Conservation (phyloP, 2,113 vertebrate species). For the Sapayoa aenigma region DNA sequence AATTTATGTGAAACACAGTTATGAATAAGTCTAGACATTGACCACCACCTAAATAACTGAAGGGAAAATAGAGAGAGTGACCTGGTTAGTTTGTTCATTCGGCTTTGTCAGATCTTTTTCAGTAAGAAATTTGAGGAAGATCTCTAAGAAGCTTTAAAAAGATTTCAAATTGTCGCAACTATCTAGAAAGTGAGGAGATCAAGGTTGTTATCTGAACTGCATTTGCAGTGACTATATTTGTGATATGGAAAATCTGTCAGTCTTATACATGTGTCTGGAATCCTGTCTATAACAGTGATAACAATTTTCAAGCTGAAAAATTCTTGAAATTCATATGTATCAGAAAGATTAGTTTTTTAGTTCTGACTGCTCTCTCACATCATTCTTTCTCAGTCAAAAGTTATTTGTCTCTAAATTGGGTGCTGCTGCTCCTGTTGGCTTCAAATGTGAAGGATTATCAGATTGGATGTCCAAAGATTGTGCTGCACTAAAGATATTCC, state of each 20-base stretch:
- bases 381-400: background rate
- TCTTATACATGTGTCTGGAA: background rate
- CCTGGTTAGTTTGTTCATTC: background rate
- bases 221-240: background rate
- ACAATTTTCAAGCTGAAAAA: constrained; percentile 2
- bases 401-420: constrained; percentile 11
- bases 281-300: background rate
- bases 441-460: background rate
- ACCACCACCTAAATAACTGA: background rate
- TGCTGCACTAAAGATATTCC: background rate
- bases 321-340: background rate
- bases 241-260: background rate
- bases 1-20: background rate
- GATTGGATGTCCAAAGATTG: background rate
- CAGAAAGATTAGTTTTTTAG: constrained; percentile 6
- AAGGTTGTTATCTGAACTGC: background rate
- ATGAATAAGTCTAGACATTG: background rate
- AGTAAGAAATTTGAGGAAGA: background rate
- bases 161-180: background rate
- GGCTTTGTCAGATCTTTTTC: background rate
- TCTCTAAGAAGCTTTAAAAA: background rate
- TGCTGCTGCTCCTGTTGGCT: background rate
- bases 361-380: background rate
- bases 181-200: background rate
- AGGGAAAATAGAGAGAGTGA: background rate